Evolutionary conservation across 2,888 invertebrate species (phyloP).

Genomic region (Thymelicus lineola): DNA sequence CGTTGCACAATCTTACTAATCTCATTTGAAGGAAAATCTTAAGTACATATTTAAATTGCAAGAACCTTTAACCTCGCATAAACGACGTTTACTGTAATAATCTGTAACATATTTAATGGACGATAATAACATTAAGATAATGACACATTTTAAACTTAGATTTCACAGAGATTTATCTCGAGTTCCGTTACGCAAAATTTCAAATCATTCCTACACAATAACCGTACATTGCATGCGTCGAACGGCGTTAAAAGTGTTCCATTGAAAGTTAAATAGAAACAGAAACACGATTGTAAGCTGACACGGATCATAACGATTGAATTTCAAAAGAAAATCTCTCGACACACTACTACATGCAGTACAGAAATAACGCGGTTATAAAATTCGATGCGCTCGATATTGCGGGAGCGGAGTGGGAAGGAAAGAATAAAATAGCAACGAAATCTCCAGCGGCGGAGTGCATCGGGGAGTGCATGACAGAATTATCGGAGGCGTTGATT

Average conservation of each 20-base stretch:
- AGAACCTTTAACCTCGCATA: conserved; percentile 15
- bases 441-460: conserved; percentile 75
- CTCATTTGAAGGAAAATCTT: conserved; percentile 22
- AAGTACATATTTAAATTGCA: conserved; percentile 30
- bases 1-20: conserved; percentile 8
- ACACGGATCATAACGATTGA: conserved; percentile 64
- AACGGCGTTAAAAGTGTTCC: conserved; percentile 52
- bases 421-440: conserved; percentile 63
- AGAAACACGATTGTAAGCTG: conserved; percentile 64
- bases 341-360: conserved; percentile 54
- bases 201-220: conserved; percentile 15
- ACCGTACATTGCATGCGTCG: conserved; percentile 46
- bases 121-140: conserved; percentile 12
- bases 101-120: conserved; percentile 26
- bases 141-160: conserved; percentile 17
- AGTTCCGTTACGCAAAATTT: conserved; percentile 4
- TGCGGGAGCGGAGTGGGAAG: conserved; percentile 42
- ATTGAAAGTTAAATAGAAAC: conserved; percentile 67
- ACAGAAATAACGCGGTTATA: conserved; percentile 62
- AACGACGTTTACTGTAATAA: conserved; percentile 19
- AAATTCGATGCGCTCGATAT: conserved; percentile 59
- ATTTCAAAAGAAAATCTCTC: conserved; percentile 75
- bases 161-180: neutral
- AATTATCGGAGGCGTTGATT: conserved; percentile 67
- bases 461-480: conserved; percentile 75